phyloP scores from a whole-genome alignment of 1,140 invertebrate species.

The Planococcus citri region DNA sequence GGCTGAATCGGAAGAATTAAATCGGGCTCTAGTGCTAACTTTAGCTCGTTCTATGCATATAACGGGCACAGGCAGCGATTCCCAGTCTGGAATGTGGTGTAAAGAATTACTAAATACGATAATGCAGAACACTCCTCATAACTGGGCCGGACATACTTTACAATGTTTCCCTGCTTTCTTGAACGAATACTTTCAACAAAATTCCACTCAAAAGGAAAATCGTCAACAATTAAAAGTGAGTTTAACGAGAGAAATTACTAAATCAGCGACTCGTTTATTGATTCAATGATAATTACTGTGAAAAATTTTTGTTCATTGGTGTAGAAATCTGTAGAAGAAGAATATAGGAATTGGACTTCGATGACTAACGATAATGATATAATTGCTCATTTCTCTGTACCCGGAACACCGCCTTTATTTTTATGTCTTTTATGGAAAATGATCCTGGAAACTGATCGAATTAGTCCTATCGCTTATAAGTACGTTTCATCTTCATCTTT shows the following conservation, averaged over 20 bases:
- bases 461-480: constrained; percentile 89
- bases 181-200: constrained; percentile 74
- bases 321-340: constrained; percentile 78
- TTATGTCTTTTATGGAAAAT: constrained; percentile 90
- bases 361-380: constrained; percentile 96
- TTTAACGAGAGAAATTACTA: neutral
- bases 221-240: constrained; percentile 67
- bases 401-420: constrained; percentile 76
- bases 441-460: constrained; percentile 83
- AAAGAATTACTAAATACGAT: constrained; percentile 80
- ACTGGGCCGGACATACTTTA: constrained; percentile 84
- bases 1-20: constrained; percentile 87
- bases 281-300: neutral
- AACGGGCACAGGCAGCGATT: constrained; percentile 46
- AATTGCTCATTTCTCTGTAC: constrained; percentile 84
- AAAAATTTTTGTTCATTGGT: neutral
- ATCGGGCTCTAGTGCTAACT: constrained; percentile 79
- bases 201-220: constrained; percentile 72
- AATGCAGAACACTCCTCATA: constrained; percentile 86
- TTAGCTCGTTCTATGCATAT: constrained; percentile 89
- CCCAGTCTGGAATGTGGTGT: constrained; percentile 67
- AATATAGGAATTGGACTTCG: constrained; percentile 89
- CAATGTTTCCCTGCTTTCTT: constrained; percentile 80
- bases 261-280: neutral
- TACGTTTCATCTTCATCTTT: too few relatives aligned